A percentile compares a stretch with the other conserved stretches of the same genome.
These are phyloP conservation scores for Apodemus speciosus DNA, from an alignment of 2,113 vertebrate genomes.

Conservation along the genomic window DNA sequence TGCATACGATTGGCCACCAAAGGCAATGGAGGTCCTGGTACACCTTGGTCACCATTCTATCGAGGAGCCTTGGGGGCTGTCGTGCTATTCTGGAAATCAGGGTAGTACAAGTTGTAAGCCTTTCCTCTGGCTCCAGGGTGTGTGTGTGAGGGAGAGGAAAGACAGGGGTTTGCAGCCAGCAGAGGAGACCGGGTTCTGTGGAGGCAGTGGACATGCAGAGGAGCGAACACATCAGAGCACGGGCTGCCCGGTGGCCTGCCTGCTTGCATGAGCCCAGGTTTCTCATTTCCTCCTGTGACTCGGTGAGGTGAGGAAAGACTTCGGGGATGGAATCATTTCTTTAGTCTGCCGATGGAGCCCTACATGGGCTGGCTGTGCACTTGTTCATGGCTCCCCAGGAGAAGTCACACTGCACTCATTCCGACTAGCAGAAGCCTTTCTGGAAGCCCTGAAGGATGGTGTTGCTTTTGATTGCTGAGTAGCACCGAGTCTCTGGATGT, in stretches of 20 bases:
- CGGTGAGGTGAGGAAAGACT: background rate
- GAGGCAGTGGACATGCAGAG: background rate
- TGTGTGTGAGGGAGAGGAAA: background rate
- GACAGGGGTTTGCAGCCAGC: background rate
- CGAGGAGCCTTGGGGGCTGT: background rate
- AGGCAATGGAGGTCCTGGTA: background rate
- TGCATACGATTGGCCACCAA: background rate
- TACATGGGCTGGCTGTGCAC: background rate
- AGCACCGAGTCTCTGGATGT: background rate
- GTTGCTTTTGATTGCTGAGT: background rate
- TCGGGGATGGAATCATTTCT: background rate
- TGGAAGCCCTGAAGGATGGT: fast-evolving
- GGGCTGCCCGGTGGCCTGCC: background rate
- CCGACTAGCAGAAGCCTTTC: background rate
- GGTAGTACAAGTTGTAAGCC: background rate
- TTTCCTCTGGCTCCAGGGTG: background rate
- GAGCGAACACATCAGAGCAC: background rate
- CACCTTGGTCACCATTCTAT: background rate
- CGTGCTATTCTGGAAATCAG: background rate
- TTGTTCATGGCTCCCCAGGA: background rate
- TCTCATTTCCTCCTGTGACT: background rate
- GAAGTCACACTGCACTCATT: background rate
- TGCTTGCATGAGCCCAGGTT: fast-evolving
- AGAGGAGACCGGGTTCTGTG: background rate
- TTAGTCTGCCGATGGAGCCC: background rate